Base-by-base conservation (phyloP, 2,888 invertebrate species). In the Pegoplata infirma region DNA sequence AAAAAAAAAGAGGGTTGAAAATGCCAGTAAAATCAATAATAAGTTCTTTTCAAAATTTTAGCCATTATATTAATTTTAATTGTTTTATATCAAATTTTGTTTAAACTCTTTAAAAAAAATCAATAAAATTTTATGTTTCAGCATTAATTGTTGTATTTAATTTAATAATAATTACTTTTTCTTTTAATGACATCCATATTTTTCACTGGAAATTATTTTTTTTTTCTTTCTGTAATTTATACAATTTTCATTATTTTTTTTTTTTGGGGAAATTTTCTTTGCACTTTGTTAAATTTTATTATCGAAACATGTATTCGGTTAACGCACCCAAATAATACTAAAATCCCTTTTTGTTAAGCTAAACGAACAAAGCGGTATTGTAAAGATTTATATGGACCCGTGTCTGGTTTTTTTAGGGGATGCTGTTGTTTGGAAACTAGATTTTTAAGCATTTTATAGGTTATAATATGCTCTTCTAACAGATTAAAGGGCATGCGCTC, bases 241-340 rank as follows among this genome's bases (percentile, higher is more conserved):
- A 44, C 51, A 78, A 68, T 17, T 19, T 51, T 23, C n/a, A n/a
- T 17, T 17, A 17, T 47, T 23, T 69, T 40, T 4, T 12, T 36
- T 61, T 61, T 55, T 36, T 67, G 12, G 61, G 47, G 59, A 61
- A 55, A 55, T 73, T 53, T 66, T 17, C 36, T 49, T 56, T 19
- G 47, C 55, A 53, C 63, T 68, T 59, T 66, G 8, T 59, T 8
- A 12, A 12, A 10, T 19, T 44, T 59, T 47, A 32, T 47, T 36
- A 47, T 67, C 46, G 17, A 8, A 55, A 68, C 49, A 67, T 72
- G 75, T 79, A 67, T 36, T 51, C 66, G 23, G 53, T 59, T 75
- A 75, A 75, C 79, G 79, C 79, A 75, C 79, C 79, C 79, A 79
- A 79, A 75, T 72, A 75, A 63, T 51, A 79, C 79, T 79, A 53